phyloP scores from a whole-genome alignment of 92 coral and sea anemone species.

The Ricordea florida region DNA sequence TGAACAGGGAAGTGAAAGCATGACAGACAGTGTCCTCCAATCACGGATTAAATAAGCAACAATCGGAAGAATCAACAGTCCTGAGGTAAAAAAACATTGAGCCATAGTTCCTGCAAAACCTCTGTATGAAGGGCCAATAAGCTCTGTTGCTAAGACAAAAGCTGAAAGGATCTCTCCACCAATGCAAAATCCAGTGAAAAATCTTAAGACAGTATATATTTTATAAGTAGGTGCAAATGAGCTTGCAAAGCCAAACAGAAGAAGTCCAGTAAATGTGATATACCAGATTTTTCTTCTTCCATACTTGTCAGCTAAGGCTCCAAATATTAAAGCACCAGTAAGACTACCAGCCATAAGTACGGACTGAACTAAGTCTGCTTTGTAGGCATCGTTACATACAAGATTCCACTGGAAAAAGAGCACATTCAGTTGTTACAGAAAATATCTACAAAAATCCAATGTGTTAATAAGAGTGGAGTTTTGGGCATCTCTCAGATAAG shows the following conservation, averaged over 20 bases:
- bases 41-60: constrained; percentile 85
- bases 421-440: no score
- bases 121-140: constrained; percentile 94
- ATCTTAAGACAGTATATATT: constrained; percentile 65
- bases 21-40: constrained; percentile 93
- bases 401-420: constrained; percentile 96
- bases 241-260: constrained; percentile 86
- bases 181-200: constrained; percentile 88
- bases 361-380: constrained; percentile 89
- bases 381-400: constrained; percentile 87
- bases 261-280: constrained; percentile 82
- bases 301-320: constrained; percentile 86
- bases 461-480: no score
- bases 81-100: constrained; percentile 93
- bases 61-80: constrained; percentile 82
- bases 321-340: constrained; percentile 83
- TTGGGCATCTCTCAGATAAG: no score
- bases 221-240: constrained; percentile 87
- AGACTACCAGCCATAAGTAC: constrained; percentile 90
- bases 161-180: constrained; percentile 95
- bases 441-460: no score
- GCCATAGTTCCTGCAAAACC: constrained; percentile 94
- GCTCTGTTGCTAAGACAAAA: constrained; percentile 93
- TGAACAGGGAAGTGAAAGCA: constrained; percentile 84
- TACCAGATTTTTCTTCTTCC: constrained; percentile 94